Evolutionary conservation across 2,888 invertebrate species (phyloP).

Genomic region (Nemotelus nigrinus): DNA sequence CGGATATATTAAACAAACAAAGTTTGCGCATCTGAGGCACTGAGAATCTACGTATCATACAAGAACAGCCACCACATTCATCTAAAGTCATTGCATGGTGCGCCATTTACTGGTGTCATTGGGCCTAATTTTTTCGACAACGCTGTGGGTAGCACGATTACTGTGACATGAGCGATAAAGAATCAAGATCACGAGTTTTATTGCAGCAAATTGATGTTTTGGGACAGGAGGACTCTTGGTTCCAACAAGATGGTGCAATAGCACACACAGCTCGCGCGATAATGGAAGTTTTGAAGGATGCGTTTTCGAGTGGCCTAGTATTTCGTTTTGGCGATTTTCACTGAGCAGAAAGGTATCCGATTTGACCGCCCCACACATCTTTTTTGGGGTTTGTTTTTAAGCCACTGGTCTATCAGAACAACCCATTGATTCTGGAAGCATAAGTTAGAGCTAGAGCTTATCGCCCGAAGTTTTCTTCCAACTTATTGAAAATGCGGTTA

Average conservation of each 20-base stretch:
- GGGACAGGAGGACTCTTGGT: background rate
- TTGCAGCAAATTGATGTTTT: background rate
- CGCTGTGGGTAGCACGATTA: background rate
- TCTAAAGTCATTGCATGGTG: too few relatives aligned
- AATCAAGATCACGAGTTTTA: background rate
- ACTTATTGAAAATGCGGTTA: background rate
- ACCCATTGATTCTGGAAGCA: background rate
- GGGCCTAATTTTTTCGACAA: too few relatives aligned
- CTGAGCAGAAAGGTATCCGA: background rate
- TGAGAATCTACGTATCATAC: too few relatives aligned
- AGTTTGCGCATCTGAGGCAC: too few relatives aligned
- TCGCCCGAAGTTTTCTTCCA: background rate
- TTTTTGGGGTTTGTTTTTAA: background rate
- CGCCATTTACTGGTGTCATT: too few relatives aligned
- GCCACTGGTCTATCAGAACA: background rate
- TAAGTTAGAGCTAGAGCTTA: background rate
- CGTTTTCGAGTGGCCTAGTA: background rate
- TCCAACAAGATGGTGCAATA: background rate
- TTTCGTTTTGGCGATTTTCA: background rate
- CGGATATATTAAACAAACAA: too few relatives aligned
- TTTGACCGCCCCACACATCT: background rate
- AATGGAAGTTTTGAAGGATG: background rate
- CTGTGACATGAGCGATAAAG: background rate
- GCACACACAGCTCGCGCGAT: background rate
- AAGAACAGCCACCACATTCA: too few relatives aligned